phyloP scores from a whole-genome alignment of 2,113 vertebrate species.

The Theristicus caerulescens region DNA sequence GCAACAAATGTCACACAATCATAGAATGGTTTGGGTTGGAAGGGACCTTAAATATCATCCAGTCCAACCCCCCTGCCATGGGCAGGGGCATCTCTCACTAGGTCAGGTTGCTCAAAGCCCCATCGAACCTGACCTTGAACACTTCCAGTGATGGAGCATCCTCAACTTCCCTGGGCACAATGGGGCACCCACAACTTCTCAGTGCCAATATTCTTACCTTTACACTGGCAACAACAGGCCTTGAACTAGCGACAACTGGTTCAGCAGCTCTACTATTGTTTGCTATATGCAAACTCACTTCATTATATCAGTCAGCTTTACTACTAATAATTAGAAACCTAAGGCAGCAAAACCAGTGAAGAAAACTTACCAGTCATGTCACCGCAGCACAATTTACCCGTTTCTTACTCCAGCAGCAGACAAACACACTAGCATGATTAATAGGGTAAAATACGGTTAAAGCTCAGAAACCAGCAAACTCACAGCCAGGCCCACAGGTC shows the following conservation, averaged over 20 bases:
- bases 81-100: neutral
- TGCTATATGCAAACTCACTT: neutral
- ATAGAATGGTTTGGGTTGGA: neutral
- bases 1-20: neutral
- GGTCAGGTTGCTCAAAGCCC: neutral
- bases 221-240: neutral
- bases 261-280: neutral
- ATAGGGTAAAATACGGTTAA: accelerated
- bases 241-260: accelerated
- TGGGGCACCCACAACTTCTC: neutral
- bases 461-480: neutral
- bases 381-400: neutral
- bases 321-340: neutral
- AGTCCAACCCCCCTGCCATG: neutral
- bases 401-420: neutral
- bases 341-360: neutral
- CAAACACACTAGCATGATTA: neutral
- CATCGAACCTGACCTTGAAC: neutral
- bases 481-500: neutral
- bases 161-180: neutral
- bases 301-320: neutral
- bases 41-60: neutral
- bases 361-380: neutral
- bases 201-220: neutral
- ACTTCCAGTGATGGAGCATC: accelerated